Conservation (phyloP, 2,113 vertebrate genomes). For the Callaeas wilsoni region DNA sequence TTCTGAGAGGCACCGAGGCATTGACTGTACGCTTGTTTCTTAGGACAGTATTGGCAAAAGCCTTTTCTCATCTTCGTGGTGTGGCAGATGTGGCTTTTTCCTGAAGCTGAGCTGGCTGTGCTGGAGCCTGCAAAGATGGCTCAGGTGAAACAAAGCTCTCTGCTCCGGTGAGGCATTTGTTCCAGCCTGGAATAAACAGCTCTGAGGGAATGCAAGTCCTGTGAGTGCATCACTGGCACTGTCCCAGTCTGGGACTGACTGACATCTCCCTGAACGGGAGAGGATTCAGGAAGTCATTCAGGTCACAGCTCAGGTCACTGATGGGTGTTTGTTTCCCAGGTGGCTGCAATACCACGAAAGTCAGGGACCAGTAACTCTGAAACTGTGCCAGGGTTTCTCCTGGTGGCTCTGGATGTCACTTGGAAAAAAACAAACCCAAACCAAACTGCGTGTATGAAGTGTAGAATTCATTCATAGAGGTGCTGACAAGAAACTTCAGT, state of each 20-base stretch:
- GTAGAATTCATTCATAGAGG: neutral
- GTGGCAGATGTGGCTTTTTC: neutral
- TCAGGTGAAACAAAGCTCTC: neutral
- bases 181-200: neutral
- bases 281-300: neutral
- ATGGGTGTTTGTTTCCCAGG: neutral
- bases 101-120: neutral
- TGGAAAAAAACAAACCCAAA: neutral
- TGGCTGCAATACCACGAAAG: neutral
- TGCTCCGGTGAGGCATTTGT: neutral
- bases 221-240: neutral
- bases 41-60: neutral
- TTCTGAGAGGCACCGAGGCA: neutral
- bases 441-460: neutral
- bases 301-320: neutral
- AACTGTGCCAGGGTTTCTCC: neutral
- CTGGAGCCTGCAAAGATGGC: neutral
- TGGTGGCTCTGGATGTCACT: neutral
- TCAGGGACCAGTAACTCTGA: neutral
- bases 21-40: neutral
- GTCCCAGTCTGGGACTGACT: neutral
- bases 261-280: neutral
- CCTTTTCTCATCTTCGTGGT: neutral
- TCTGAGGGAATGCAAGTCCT: neutral
- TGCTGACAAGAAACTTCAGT: neutral